A percentile compares a stretch with the other conserved stretches of the same genome.
Conservation (phyloP, 2,888 invertebrate species). For the Cancer borealis region DNA sequence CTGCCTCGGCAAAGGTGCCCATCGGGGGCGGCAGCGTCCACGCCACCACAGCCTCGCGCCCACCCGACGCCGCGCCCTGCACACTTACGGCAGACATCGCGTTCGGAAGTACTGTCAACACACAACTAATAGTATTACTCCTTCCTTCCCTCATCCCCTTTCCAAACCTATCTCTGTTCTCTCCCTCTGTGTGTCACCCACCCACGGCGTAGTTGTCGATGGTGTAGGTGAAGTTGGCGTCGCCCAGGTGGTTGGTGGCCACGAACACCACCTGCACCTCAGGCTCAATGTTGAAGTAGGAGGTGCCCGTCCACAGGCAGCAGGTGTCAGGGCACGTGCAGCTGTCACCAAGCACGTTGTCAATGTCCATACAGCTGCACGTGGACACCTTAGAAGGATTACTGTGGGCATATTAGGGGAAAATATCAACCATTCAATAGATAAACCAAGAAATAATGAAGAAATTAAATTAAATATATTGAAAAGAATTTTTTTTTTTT, state of each 20-base stretch:
- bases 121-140: neutral
- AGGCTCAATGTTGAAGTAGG: neutral
- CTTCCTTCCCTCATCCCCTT: no score
- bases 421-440: no score
- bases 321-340: neutral
- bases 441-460: no score
- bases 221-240: neutral
- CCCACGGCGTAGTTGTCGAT: conserved; percentile 49
- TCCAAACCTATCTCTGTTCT: neutral
- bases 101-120: neutral
- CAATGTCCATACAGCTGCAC: neutral
- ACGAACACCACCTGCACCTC: neutral
- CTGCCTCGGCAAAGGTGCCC: neutral
- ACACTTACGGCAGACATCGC: neutral
- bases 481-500: no score
- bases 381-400: neutral
- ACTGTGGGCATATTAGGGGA: neutral
- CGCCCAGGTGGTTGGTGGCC: conserved; percentile 14
- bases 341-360: neutral
- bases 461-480: no score
- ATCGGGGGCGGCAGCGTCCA: conserved; percentile 12
- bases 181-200: conserved; percentile 18
- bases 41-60: conserved; percentile 26
- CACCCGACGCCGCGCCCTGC: neutral
- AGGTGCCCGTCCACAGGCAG: neutral